Evolutionary conservation across 2,113 vertebrate species (phyloP), one percentile per base, ranked within the genome.

Genomic region (Arenaria interpres): DNA sequence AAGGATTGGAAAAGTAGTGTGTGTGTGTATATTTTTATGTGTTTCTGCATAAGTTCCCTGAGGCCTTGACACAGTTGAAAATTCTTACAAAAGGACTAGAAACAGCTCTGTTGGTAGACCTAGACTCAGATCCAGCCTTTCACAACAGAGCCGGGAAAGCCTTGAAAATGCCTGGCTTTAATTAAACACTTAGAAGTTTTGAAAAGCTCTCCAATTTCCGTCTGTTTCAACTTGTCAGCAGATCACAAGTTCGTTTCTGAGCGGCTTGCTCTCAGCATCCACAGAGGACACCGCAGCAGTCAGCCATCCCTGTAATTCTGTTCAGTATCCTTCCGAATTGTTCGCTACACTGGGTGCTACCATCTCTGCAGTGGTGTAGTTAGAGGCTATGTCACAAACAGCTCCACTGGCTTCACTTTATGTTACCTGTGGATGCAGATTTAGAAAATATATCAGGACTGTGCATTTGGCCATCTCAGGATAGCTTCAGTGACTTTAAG

Each of bases 251-350:
- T 92, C 10, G 18, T 72, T 91, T 96, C 71, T 1, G 9, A 88
- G 67, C 21, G 48, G 9, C 30, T 73, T 79, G 11, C 10, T 51
- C 56, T 91, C 3, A 2, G 15, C 11, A 21, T 56, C 32, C 17
- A 7, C 9, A 39, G 25, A 91, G 28, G 48, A 32, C 10, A 17
- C 18, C 2, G 4, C 48, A 89, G 30, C 22, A 41, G 16, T 20
- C 33, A 53, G 27, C 21, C 22, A 59, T 21, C 13, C 14, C 45
- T 64, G 14, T n/a, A 16, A 39, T 54, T 85, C n/a, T 60, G 19
- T 56, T 76, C 6, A 16, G 10, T 41, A 32, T 46, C 48, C 19
- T 33, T 60, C 53, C 0, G 0, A 33, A 48, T 57, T 8, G 4
- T 53, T 73, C 43, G 56, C 24, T 45, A 3, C 7, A 1, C 11